Percentiles rank a stretch among this genome's conserved stretches.
These are phyloP conservation scores for Lucilia cuprina DNA, from an alignment of 1,140 invertebrate species.

Conservation along the genomic window DNA sequence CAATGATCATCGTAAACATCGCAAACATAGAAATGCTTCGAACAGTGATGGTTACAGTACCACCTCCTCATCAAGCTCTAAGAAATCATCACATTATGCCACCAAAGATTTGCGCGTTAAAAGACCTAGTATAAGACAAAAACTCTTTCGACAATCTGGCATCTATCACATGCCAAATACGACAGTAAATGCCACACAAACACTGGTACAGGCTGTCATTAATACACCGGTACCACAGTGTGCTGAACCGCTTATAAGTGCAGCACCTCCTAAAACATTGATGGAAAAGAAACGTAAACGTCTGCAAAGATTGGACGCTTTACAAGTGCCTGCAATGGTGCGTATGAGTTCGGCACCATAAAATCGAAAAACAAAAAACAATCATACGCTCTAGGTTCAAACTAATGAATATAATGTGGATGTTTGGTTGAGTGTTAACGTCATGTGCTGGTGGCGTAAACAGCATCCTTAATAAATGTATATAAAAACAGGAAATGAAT, in stretches of 20 bases:
- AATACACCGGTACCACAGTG: background rate
- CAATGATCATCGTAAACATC: constrained; percentile 29
- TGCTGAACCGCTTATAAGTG: background rate
- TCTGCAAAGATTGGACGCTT: constrained; percentile 45
- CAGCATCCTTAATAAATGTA: background rate
- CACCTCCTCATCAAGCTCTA: background rate
- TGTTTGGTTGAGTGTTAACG: background rate
- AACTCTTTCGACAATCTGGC: constrained; percentile 47
- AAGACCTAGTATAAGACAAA: constrained; percentile 51
- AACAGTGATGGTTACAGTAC: background rate
- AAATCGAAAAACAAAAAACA: background rate
- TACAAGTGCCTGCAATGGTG: constrained; percentile 44
- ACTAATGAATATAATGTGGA: background rate
- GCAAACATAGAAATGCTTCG: background rate
- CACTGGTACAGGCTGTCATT: constrained; percentile 37
- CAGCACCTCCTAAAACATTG: constrained; percentile 13
- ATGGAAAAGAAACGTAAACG: constrained; percentile 41
- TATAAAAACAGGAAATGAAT: background rate
- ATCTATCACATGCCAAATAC: constrained; percentile 7
- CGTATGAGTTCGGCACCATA: constrained; percentile 47
- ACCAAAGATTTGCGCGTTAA: constrained; percentile 40
- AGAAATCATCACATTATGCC: background rate
- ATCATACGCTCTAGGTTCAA: background rate
- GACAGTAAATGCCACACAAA: background rate
- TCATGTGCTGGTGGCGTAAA: background rate